These are phyloP conservation scores for Indicator maculatus DNA, from an alignment of 2,113 vertebrate species.

Conservation along the genomic window DNA sequence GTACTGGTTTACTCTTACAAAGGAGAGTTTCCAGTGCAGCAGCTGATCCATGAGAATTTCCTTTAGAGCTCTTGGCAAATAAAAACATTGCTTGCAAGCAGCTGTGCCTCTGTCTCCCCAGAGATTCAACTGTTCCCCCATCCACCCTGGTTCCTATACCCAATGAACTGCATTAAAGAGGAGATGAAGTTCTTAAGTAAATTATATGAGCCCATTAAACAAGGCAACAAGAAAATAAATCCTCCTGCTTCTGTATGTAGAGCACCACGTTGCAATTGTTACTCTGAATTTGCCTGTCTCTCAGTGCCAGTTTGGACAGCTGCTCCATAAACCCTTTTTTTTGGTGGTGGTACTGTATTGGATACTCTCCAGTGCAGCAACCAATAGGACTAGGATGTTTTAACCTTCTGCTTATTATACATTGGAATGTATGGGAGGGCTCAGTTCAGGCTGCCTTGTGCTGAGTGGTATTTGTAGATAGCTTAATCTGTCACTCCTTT, in stretches of 20 bases:
- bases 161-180: not conserved
- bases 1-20: not conserved
- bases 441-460: not conserved
- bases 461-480: not conserved
- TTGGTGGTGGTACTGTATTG: not conserved
- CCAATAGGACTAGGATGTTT: not conserved
- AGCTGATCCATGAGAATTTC: not conserved
- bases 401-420: not conserved
- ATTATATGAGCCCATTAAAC: not conserved
- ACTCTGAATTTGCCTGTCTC: not conserved
- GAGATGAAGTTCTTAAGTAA: not conserved
- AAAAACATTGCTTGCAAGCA: not conserved
- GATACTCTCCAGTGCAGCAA: not conserved
- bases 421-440: not conserved
- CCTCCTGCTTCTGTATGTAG: not conserved
- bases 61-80: not conserved
- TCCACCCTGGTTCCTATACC: not conserved
- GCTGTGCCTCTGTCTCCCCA: not conserved
- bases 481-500: not conserved
- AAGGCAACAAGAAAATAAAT: not conserved
- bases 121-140: not conserved
- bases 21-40: not conserved
- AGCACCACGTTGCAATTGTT: not conserved
- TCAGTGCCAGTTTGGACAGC: not conserved
- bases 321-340: not conserved